Base-by-base conservation (phyloP, 2,888 invertebrate genomes). In the Mythimna loreyi region DNA sequence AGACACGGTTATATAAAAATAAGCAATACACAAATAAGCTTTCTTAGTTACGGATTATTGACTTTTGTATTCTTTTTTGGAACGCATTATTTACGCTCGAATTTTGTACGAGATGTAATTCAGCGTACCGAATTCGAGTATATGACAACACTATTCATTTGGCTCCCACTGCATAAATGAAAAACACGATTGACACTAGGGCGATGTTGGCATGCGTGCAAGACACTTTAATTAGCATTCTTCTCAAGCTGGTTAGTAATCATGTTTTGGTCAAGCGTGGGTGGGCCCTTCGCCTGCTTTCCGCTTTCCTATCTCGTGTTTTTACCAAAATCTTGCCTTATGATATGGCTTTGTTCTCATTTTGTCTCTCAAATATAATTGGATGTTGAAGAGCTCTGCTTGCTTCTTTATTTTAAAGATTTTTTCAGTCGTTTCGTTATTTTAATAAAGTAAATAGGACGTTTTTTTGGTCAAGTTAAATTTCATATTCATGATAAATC, bases 171-270 rank as follows among this genome's bases (percentile, higher is more conserved):
- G 67, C 72, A 85, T 30, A 68, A 67, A 73, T 70, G 67, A 82
- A 84, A 88, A 88, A 85, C 84, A 80, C 80, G 85, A 84, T 84
- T 87, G 85, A 86, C 87, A 87, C 83, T 78, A 81, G 81, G 83
- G 80, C 83, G 72, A 78, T 76, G 83, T 79, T 75, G 78, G 85
- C 75, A 81, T 81, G 84, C 75, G 75, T 80, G 77, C 73, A 78
- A 70, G 75, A 78, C 78, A 72, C 45, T 80, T 86, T 85, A 85
- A 86, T 88, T 86, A 84, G 84, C 85, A 86, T 87, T 89, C 81
- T 82, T 85, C 75, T 59, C 72, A 67, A 69, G 76, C 81, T 77
- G 78, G 70, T 81, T 69, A 63, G 81, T 80, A 86, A 89, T 88
- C 85, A 88, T 82, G 62, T 67, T 77, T 74, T 71, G 62, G 59